A percentile compares a stretch with the other conserved stretches of the same genome.
These are phyloP conservation scores for Zaprionus africanus DNA, from an alignment of 1,140 invertebrate genomes.

Conservation along the genomic window DNA sequence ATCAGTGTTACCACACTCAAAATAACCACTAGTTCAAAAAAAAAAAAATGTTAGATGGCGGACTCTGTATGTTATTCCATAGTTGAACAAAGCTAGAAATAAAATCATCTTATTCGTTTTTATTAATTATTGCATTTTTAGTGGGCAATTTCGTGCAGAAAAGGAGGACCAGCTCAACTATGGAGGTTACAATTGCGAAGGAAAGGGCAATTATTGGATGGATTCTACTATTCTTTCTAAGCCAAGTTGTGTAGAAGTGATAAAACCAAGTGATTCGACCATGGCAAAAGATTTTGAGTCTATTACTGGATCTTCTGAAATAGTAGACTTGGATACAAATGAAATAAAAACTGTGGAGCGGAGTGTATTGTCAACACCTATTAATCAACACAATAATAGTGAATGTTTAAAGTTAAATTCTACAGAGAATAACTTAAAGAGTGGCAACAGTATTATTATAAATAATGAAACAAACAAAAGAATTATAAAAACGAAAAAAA, in stretches of 20 bases:
- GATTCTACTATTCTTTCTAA: conserved; percentile 69
- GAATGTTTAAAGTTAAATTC: conserved; percentile 18
- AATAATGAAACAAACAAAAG: conserved; percentile 58
- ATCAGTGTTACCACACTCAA: too few relatives aligned
- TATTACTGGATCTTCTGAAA: conserved; percentile 84
- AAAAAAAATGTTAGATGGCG: too few relatives aligned
- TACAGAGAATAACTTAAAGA: conserved; percentile 47
- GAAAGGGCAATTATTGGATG: conserved; percentile 69
- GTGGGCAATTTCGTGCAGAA: conserved; percentile 48
- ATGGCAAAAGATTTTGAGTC: conserved; percentile 67
- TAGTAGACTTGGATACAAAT: conserved; percentile 87
- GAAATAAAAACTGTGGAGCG: conserved; percentile 86
- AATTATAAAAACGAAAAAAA: conserved; percentile 79
- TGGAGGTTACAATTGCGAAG: conserved; percentile 45
- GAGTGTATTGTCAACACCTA: conserved; percentile 68
- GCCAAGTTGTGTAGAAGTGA: conserved; percentile 67
- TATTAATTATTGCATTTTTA: not conserved
- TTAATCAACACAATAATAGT: conserved; percentile 47
- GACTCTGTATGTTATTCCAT: too few relatives aligned
- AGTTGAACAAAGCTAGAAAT: too few relatives aligned
- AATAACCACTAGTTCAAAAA: too few relatives aligned
- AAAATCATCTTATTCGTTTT: too few relatives aligned
- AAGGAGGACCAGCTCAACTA: conserved; percentile 61
- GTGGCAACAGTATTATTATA: conserved; percentile 44
- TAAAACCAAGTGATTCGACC: conserved; percentile 60